A percentile compares a stretch with the other conserved stretches of the same genome.
Evolutionary conservation across 2,113 vertebrate species (phyloP).

Genomic region (Archilochus colubris): DNA sequence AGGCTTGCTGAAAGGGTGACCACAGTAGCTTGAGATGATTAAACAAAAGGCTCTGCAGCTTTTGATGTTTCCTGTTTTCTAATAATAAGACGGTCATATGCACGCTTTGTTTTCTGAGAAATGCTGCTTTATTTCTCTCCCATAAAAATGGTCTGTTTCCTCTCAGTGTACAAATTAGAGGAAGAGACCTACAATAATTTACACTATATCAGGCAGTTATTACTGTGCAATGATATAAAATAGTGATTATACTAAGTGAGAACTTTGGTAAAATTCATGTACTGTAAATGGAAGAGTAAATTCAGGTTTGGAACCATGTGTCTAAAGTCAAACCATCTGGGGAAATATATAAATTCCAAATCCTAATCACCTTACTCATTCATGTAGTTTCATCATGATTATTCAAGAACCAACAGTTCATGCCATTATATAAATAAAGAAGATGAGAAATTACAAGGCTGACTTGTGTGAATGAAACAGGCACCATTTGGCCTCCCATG

Average conservation of each 20-base stretch:
- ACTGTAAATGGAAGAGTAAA: conserved; percentile 22
- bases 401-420: background rate
- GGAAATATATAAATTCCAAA: conserved; percentile 4
- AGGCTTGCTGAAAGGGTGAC: conserved; percentile 12
- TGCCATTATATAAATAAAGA: background rate
- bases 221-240: conserved; percentile 43
- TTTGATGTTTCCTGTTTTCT: conserved; percentile 55
- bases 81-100: conserved; percentile 55
- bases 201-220: conserved; percentile 49
- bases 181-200: conserved; percentile 24
- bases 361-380: conserved; percentile 38
- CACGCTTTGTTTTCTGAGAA: conserved; percentile 52
- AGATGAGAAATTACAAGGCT: background rate
- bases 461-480: background rate
- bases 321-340: background rate
- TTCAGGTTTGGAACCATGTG: background rate
- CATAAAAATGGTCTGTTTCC: conserved; percentile 34
- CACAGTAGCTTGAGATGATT: conserved; percentile 39
- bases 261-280: conserved; percentile 23
- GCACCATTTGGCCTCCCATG: background rate
- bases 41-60: background rate
- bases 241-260: background rate
- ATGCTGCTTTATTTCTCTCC: background rate
- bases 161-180: conserved; percentile 34
- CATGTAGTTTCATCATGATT: conserved; percentile 45